Percentiles rank a stretch among this genome's conserved stretches.
phyloP scores from a whole-genome alignment of 2,888 invertebrate species.

The Oscheius sp. region DNA sequence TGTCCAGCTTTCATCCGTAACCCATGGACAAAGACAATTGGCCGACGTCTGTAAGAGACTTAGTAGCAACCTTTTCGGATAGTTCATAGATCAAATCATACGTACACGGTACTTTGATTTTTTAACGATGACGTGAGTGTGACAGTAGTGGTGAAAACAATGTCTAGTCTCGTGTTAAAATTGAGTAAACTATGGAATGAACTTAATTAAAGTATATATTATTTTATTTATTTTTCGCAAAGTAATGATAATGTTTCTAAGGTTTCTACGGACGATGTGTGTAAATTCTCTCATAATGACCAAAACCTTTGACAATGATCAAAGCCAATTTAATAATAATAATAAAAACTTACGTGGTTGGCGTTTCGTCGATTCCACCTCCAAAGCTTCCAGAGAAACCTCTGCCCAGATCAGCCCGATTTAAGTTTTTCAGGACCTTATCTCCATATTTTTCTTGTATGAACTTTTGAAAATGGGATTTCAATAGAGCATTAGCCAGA shows the following conservation, averaged over 20 bases:
- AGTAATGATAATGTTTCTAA: too few species aligned
- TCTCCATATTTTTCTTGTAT: slow-evolving; percentile 13
- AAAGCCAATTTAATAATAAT: too few species aligned
- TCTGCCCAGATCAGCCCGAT: slow-evolving; percentile 14
- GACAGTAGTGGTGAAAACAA: too few species aligned
- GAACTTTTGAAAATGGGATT: slow-evolving; percentile 13
- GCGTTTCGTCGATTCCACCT: slow-evolving; percentile 6
- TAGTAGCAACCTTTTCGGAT: not conserved
- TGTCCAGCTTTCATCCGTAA: slow-evolving; percentile 30
- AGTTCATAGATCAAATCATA: not conserved
- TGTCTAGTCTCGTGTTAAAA: too few species aligned
- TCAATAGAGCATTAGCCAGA: not conserved
- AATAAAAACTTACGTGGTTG: slow-evolving; percentile 4
- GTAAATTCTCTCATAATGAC: too few species aligned
- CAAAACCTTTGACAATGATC: too few species aligned
- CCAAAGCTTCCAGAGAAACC: slow-evolving; percentile 19
- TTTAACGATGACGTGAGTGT: not conserved
- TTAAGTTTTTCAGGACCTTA: not conserved
- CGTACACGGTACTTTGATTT: slow-evolving; percentile 13
- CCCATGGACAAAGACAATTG: slow-evolving; percentile 31
- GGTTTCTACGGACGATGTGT: too few species aligned
- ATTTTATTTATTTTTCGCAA: too few species aligned
- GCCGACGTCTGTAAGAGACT: slow-evolving; percentile 21
- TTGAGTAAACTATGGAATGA: too few species aligned
- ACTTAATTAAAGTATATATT: too few species aligned